These are phyloP conservation scores for Mesorhabditis spiculigera DNA, from an alignment of 2,888 invertebrate genomes.

Conservation along the genomic window DNA sequence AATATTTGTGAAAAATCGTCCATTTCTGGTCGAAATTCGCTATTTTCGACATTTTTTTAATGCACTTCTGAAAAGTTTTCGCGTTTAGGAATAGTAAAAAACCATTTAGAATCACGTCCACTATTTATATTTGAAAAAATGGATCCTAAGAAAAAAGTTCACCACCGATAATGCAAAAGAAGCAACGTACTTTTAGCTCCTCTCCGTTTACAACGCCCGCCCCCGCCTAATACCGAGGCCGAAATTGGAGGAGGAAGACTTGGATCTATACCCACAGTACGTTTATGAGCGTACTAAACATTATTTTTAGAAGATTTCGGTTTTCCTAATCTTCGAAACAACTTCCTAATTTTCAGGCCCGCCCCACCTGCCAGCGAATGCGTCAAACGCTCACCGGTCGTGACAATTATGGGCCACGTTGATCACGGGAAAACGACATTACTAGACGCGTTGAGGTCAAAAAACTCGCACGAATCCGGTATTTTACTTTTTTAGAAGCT, in stretches of 20 bases:
- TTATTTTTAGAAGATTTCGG: not conserved
- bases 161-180: too few species aligned
- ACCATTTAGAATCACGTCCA: too few species aligned
- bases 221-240: too few species aligned
- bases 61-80: slow-evolving; percentile 15
- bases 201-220: too few species aligned
- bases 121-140: too few species aligned
- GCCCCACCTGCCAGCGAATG: slow-evolving; percentile 70
- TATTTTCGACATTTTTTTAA: slow-evolving; percentile 32
- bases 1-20: too few species aligned
- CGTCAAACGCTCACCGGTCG: slow-evolving; percentile 80
- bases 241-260: slow-evolving; percentile 12
- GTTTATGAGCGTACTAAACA: too few species aligned
- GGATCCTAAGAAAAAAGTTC: not conserved
- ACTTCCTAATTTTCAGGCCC: slow-evolving; percentile 61
- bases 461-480: slow-evolving; percentile 80
- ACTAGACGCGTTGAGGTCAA: slow-evolving; percentile 65
- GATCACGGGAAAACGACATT: slow-evolving; percentile 99
- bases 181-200: too few species aligned
- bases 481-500: slow-evolving; percentile 62
- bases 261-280: slow-evolving; percentile 30
- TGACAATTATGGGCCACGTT: slow-evolving; percentile 98
- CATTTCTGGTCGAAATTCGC: slow-evolving; percentile 18
- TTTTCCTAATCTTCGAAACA: not conserved
- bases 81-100: too few species aligned